Evolutionary conservation across 2,888 invertebrate genomes (phyloP).

Genomic region (Axea sp.): DNA sequence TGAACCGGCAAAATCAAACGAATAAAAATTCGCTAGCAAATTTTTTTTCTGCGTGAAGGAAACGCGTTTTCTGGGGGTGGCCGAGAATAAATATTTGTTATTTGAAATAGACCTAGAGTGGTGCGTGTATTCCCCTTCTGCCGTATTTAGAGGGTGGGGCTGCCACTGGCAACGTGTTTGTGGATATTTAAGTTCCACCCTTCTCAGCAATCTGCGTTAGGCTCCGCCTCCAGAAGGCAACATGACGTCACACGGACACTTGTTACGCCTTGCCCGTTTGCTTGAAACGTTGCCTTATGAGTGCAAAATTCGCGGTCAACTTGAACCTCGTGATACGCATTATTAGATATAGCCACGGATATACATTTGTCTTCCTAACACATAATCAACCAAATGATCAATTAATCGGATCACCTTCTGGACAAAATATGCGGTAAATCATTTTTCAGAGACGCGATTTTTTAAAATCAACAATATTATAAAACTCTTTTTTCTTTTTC

Average conservation of each 20-base stretch:
- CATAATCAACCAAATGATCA: constrained; percentile 22
- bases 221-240: constrained; percentile 77
- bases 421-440: constrained; percentile 2
- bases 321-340: constrained; percentile 35
- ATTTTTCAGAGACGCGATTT: background rate
- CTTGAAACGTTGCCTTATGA: constrained; percentile 41
- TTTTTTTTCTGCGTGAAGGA: too few relatives aligned
- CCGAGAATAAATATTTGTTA: constrained; percentile 11
- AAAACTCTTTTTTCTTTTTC: too few relatives aligned
- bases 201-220: constrained; percentile 67
- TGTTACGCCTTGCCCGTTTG: constrained; percentile 74
- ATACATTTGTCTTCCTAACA: constrained; percentile 15
- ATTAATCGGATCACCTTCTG: constrained; percentile 21
- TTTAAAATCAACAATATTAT: too few relatives aligned
- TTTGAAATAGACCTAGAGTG: constrained; percentile 19
- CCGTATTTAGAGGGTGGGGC: constrained; percentile 84
- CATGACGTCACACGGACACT: constrained; percentile 78
- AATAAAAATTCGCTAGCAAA: too few relatives aligned
- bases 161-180: constrained; percentile 80
- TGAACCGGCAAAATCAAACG: too few relatives aligned
- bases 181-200: constrained; percentile 70
- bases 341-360: constrained; percentile 37
- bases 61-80: too few relatives aligned
- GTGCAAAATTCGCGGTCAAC: constrained; percentile 46
- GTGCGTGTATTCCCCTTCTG: constrained; percentile 39